Conservation (phyloP, 2,888 invertebrate species). For the Sicus ferrugineus region DNA sequence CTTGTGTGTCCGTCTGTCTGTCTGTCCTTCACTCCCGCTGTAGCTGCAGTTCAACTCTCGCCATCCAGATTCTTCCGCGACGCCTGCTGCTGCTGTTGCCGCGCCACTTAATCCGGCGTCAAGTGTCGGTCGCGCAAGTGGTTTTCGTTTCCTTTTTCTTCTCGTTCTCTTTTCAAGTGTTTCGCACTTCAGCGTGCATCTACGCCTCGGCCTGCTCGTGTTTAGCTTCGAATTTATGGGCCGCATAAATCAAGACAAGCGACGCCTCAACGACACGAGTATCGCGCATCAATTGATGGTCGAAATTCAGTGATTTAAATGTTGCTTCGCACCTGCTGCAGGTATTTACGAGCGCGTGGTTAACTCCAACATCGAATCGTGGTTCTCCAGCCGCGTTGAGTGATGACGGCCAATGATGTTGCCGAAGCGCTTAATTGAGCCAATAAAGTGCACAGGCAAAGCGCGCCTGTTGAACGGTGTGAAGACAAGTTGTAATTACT, state of each 20-base stretch:
- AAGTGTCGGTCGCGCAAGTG: background rate
- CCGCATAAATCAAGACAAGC: conserved; percentile 8
- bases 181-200: background rate
- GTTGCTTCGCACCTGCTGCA: conserved; percentile 22
- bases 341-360: background rate
- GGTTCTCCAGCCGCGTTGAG: background rate
- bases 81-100: too few species aligned
- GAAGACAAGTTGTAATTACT: too few species aligned
- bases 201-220: background rate
- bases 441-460: background rate
- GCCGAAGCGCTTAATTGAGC: background rate
- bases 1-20: background rate
- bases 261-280: background rate
- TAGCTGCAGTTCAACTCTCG: background rate
- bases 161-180: background rate
- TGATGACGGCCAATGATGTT: background rate
- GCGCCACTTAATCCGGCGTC: background rate
- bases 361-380: background rate
- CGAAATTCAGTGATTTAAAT: conserved; percentile 25
- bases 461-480: too few species aligned
- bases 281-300: background rate
- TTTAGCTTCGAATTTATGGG: conserved; percentile 19
- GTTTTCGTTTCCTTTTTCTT: background rate
- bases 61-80: too few species aligned
- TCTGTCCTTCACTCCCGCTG: background rate